These are phyloP conservation scores for Xerus inauris DNA, from an alignment of 2,113 vertebrate species.

Conservation along the genomic window DNA sequence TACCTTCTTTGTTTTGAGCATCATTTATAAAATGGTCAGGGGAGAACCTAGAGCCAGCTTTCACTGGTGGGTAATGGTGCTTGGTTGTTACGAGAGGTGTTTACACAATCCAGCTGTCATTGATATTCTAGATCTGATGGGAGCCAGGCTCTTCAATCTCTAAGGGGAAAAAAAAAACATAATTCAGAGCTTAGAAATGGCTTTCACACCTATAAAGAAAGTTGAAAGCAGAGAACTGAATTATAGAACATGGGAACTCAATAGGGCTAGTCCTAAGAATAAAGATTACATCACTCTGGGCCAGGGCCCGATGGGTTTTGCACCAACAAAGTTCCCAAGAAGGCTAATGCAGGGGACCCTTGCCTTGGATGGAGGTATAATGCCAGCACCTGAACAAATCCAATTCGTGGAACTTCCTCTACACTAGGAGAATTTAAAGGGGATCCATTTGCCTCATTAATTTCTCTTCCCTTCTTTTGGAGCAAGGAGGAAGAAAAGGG, in stretches of 20 bases:
- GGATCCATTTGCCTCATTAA: neutral
- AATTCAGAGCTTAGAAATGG: conserved; percentile 50
- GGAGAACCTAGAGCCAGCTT: neutral
- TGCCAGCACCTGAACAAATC: no score
- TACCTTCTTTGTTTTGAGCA: conserved; percentile 48
- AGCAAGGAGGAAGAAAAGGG: neutral
- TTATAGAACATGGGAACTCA: conserved; percentile 23
- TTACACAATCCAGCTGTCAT: conserved; percentile 78
- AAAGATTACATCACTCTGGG: neutral
- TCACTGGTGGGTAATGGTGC: conserved; percentile 33
- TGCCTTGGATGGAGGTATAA: neutral
- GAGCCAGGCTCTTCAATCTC: conserved; percentile 36
- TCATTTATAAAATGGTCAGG: neutral
- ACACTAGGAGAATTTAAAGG: rapidly evolving
- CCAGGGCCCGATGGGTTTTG: neutral
- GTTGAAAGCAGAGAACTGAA: neutral
- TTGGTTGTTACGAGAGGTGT: conserved; percentile 70
- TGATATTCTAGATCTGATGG: neutral
- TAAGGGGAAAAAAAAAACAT: neutral
- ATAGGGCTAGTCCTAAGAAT: neutral
- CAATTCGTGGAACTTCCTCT: neutral
- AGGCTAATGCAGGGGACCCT: neutral
- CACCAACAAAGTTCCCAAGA: neutral
- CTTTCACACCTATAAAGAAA: conserved; percentile 70
- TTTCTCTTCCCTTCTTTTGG: neutral